Percentiles rank a stretch among this genome's conserved stretches.
These are phyloP conservation scores for Acrobasis suavella DNA, from an alignment of 2,888 invertebrate genomes.

Conservation along the genomic window DNA sequence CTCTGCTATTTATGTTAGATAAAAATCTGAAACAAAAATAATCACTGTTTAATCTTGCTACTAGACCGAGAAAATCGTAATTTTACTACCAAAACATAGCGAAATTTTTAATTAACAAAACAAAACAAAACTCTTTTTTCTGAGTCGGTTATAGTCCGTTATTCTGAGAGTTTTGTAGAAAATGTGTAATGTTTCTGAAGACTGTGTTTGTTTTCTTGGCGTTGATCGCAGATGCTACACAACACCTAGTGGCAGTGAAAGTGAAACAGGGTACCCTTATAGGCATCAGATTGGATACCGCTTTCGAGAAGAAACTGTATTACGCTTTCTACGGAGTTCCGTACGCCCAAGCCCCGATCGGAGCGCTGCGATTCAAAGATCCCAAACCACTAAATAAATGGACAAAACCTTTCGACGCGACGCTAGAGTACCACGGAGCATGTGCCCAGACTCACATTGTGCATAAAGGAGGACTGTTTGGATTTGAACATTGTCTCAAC, in stretches of 20 bases:
- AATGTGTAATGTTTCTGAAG: slow-evolving; percentile 40
- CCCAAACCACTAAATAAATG: slow-evolving; percentile 62
- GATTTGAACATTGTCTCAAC: slow-evolving; percentile 84
- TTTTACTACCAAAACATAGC: slow-evolving; percentile 8
- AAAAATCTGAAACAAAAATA: slow-evolving; percentile 61
- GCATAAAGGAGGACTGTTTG: slow-evolving; percentile 61
- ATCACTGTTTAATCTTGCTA: slow-evolving; percentile 14
- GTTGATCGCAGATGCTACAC: slow-evolving; percentile 29
- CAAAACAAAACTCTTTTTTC: slow-evolving; percentile 40
- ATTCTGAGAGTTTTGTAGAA: not conserved
- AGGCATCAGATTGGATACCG: slow-evolving; percentile 50
- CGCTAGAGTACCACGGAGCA: slow-evolving; percentile 67
- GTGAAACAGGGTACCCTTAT: slow-evolving; percentile 57
- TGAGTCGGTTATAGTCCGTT: slow-evolving; percentile 37
- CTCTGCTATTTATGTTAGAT: slow-evolving; percentile 50
- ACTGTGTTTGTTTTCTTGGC: slow-evolving; percentile 36
- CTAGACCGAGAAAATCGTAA: slow-evolving; percentile 13
- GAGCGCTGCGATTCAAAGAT: slow-evolving; percentile 64
- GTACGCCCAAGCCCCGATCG: slow-evolving; percentile 63
- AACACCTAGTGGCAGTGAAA: slow-evolving; percentile 48
- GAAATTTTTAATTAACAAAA: slow-evolving; percentile 31
- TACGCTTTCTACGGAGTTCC: slow-evolving; percentile 71
- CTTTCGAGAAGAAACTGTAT: slow-evolving; percentile 54
- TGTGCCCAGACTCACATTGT: slow-evolving; percentile 85
- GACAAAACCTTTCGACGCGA: slow-evolving; percentile 81